Evolutionary conservation across 2,888 invertebrate genomes (phyloP), one percentile per base, ranked within the genome.

Genomic region (Thymelicus sylvestris): DNA sequence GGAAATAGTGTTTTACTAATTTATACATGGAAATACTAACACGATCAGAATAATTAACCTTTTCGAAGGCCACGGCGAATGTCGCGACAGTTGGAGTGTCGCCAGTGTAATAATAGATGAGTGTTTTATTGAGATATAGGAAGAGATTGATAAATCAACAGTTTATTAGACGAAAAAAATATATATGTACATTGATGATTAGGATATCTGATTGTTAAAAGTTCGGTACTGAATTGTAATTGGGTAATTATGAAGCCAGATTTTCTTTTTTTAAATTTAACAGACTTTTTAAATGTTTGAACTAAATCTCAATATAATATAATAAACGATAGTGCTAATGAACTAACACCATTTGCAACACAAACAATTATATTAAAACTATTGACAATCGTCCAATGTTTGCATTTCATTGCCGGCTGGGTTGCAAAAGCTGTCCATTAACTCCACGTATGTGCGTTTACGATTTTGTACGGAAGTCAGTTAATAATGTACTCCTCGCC

Each of bases 21-120:
- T 44, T 70, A 60, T 50, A 71, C 47, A 61, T 71, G 71, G 66
- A 66, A 62, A 71, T 38, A 61, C 66, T 65, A 47, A 66, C 83
- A 81, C 83, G 84, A 89, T 87, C 85, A 85, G 87, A 88, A 90
- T 89, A 86, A 88, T 87, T 89, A 89, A 87, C 92, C 90, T 89
- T 85, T 80, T 75, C 73, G 82, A 89, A 89, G 92, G 92, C 90
- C 92, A 88, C 75, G 85, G 85, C 83, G 86, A 86, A 84, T 90
- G 91, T 91, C 91, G 85, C 85, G 81, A 78, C 80, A 69, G 76
- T 89, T 93, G 92, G 92, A 88, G 61, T 73, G 67, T 24, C 63
- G 90, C 92, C 92, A 92, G 86, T 76, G 74, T 78, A 79, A 78
- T 80, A 80, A 80, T 82, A 80, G 80, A 79, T 76, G 75, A 78